phyloP scores from a whole-genome alignment of 2,888 invertebrate genomes.

The Auanema sp. region DNA sequence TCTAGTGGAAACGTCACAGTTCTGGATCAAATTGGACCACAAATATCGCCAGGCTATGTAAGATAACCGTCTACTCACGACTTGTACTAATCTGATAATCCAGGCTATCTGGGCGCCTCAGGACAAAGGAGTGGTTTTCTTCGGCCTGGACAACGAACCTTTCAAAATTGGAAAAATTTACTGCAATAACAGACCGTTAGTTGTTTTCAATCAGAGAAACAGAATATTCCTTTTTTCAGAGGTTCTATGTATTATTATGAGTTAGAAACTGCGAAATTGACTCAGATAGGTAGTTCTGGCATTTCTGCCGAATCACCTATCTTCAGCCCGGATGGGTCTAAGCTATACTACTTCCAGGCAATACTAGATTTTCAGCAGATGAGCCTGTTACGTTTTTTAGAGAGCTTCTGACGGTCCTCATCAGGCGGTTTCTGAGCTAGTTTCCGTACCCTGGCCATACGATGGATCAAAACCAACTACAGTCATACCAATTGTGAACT shows the following conservation, averaged over 20 bases:
- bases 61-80: slow-evolving; percentile 5
- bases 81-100: not conserved
- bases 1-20: slow-evolving; percentile 45
- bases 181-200: slow-evolving; percentile 53
- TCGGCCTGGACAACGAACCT: slow-evolving; percentile 48
- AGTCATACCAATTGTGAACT: slow-evolving; percentile 41
- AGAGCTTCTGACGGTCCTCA: slow-evolving; percentile 57
- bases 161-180: slow-evolving; percentile 54
- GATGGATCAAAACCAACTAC: slow-evolving; percentile 17
- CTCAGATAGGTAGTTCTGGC: slow-evolving; percentile 28
- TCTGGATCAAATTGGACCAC: slow-evolving; percentile 43
- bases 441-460: slow-evolving; percentile 42
- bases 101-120: slow-evolving; percentile 57
- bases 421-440: slow-evolving; percentile 42
- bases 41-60: slow-evolving; percentile 48
- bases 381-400: slow-evolving; percentile 29
- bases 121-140: slow-evolving; percentile 60
- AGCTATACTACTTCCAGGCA: slow-evolving; percentile 34
- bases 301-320: slow-evolving; percentile 34
- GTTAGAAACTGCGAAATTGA: slow-evolving; percentile 36
- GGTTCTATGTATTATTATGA: slow-evolving; percentile 55
- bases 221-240: slow-evolving; percentile 25
- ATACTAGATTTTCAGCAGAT: not conserved
- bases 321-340: slow-evolving; percentile 51
- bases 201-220: not conserved